Base-by-base conservation (phyloP, 1,140 invertebrate genomes). In the Wiebesia pumilae region DNA sequence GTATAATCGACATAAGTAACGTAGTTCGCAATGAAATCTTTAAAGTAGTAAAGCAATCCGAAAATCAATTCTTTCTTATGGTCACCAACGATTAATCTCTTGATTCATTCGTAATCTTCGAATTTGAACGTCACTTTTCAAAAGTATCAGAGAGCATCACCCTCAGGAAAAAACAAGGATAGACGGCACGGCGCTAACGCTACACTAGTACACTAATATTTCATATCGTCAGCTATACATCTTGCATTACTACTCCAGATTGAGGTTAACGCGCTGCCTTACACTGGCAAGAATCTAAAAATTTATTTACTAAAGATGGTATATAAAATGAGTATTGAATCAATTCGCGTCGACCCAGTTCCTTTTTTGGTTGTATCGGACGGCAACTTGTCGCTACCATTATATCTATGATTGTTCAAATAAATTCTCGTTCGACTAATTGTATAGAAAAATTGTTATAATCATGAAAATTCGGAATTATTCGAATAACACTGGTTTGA, bases 331-430 rank as follows among this genome's bases (percentile, higher is more conserved):
- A 33, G 58, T 16, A 10, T 24, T 4, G 33, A 40, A 65, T 81
- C 35, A 81, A 80, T 80, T 58, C 24, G 33, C 58, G 58, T n/a
- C 65, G 27, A 81, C 58, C 78, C 78, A 38, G 21, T 81, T 81
- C 27, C 24, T n/a, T 38, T n/a, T 24, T 38, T 1, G 40, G 35
- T 40, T 40, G 69, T 40, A 33, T 21, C 35, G 35, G 67, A 16
- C 69, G 69, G 40, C 16, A 16, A 21, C 7, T 38, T 40, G 14
- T 6, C 69, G 35, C 2, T 14, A 16, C 69, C 19, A 73, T 35
- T 35, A 10, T 35, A 4, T 4, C 51, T 19, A 10, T 16, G 14
- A 54, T 19, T 2, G 14, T 54, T 54, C 9, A 16, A 54, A 54
- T 54, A 54, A 54, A 9, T 54, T 54, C 19, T 47, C 4, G 51